Base-by-base conservation (phyloP, 1,140 invertebrate species). In the Dufourea novaeangliae region DNA sequence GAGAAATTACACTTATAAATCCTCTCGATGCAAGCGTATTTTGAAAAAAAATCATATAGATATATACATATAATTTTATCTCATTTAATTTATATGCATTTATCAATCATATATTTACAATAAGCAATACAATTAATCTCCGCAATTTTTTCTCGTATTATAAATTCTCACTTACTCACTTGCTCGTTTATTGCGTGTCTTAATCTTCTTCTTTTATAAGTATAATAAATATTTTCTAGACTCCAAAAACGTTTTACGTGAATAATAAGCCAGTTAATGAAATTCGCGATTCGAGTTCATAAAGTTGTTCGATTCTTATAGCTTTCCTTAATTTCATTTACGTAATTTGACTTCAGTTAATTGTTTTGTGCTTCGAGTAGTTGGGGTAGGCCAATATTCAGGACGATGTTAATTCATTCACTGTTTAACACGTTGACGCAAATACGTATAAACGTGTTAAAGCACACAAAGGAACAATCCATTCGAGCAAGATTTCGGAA, bases 61-160 rank as follows among this genome's bases (percentile, higher is more conserved):
- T 72, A 29, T 67, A n/a, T n/a, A n/a, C n/a, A n/a, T n/a, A n/a
- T n/a, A n/a, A n/a, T n/a, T n/a, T n/a, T n/a, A 78, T 7, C 22
- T 22, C 69, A 80, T 83, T 44, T 64, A 56, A 25, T 50, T 41
- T 32, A 20, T 37, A 57, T 71, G 10, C 41, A 32, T 50, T 25
- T 66, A 82, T 56, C 73, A 78, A 71, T 61, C 22, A 20, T 67
- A 27, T 83, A 79, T 84, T 71, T 69, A 83, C 69, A 82, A 54
- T 78, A 56, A 78, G 62, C 74, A 62, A 54, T 57, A 72, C 22
- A n/a, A 54, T 29, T 52, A 63, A 72, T 44, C 12, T 72, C 44
- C 46, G 22, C 44, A 56, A 34, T 44, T 27, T 67, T 67, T 12
- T 50, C 22, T 78, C 32, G 12, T 54, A 68, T 69, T 52, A 54